Conservation (phyloP, 1,140 invertebrate species). For the Drosophila leontia region DNA sequence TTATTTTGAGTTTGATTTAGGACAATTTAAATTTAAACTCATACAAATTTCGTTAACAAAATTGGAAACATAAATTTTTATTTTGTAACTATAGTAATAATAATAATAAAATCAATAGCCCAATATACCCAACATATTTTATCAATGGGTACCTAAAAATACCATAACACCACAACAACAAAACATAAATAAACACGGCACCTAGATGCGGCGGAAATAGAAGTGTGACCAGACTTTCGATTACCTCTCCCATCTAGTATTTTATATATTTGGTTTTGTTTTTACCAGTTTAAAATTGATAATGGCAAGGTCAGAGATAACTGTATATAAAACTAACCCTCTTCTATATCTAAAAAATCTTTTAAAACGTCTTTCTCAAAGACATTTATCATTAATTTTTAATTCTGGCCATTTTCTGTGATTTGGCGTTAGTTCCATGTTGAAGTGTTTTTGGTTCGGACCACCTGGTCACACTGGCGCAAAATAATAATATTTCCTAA, state of each 20-base stretch:
- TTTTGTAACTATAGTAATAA: no score
- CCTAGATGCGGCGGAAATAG: conserved; percentile 20
- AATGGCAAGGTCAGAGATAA: no score
- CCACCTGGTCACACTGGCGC: conserved; percentile 10
- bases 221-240: background rate
- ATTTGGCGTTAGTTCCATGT: conserved; percentile 9
- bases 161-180: conserved; percentile 6
- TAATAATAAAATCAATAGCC: background rate
- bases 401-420: background rate
- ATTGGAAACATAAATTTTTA: no score
- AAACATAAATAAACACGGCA: conserved; percentile 7
- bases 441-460: background rate
- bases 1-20: background rate
- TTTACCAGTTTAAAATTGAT: background rate
- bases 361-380: no score
- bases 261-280: background rate
- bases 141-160: background rate
- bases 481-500: conserved; percentile 51
- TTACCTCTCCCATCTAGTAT: background rate
- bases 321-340: background rate
- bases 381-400: no score
- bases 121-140: background rate
- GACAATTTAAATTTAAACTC: no score
- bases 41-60: no score
- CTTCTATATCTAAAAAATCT: background rate